These are phyloP conservation scores for Centruroides vittatus DNA, from an alignment of 1,140 invertebrate species.

Conservation along the genomic window DNA sequence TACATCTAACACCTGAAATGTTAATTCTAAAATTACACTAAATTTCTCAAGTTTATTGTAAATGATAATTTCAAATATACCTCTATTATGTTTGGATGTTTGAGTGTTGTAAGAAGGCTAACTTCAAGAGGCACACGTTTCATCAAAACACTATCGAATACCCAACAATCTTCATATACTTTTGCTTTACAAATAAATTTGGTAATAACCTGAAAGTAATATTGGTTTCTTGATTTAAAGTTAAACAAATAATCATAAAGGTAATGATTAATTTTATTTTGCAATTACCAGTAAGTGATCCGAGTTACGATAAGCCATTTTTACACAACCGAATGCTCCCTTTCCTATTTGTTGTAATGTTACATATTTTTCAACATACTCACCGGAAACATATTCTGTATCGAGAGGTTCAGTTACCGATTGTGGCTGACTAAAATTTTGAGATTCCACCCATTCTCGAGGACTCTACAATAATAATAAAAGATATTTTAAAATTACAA, in stretches of 20 bases:
- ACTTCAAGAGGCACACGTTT: slow-evolving; percentile 48
- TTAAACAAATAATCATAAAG: background rate
- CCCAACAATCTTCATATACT: slow-evolving; percentile 52
- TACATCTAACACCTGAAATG: slow-evolving; percentile 44
- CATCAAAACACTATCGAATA: slow-evolving; percentile 37
- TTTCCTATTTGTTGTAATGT: slow-evolving; percentile 54
- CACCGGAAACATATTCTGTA: slow-evolving; percentile 36
- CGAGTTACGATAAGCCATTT: slow-evolving; percentile 44
- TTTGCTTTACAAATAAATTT: slow-evolving; percentile 58
- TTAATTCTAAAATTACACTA: slow-evolving; percentile 12
- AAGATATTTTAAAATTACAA: no score
- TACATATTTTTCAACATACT: slow-evolving; percentile 48
- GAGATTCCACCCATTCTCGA: no score
- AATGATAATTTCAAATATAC: slow-evolving; percentile 14
- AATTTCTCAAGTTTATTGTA: background rate
- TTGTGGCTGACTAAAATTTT: background rate
- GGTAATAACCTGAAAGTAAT: slow-evolving; percentile 39
- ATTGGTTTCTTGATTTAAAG: background rate
- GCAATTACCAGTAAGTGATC: slow-evolving; percentile 39
- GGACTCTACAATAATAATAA: no score
- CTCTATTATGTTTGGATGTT: slow-evolving; percentile 53
- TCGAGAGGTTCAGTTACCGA: slow-evolving; percentile 18
- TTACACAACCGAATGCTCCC: slow-evolving; percentile 59
- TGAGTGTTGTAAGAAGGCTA: slow-evolving; percentile 43
- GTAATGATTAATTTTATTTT: no score